Evolutionary conservation across 2,113 vertebrate species (phyloP), one percentile per base, ranked within the genome.

Genomic region (Motacilla alba): DNA sequence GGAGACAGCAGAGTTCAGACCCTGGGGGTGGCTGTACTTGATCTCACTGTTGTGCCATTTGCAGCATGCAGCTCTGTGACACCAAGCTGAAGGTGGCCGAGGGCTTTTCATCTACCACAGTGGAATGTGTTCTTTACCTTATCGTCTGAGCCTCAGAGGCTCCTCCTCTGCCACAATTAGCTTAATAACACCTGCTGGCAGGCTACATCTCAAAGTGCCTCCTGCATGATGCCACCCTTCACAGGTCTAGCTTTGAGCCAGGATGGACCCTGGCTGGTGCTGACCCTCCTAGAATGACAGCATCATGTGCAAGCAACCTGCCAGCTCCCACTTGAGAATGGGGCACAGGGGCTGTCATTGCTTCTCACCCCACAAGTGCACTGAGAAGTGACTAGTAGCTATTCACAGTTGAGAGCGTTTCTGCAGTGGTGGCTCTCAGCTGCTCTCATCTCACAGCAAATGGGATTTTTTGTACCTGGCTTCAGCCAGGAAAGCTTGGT

Each of bases 311-410:
- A 18, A 84, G n/a, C 33, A 31, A 6, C 28, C 18, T 74, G 49
- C 60, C 15, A 58, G 44, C 16, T 53, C 22, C 23, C 1, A 1
- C 0, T 33, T 49, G 46, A 49, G 28, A 70, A 6, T 1, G n/a
- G 33, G 37, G 37, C 31, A 26, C 4, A 18, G 31, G 28, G 20
- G 3, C 33, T 76, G 47, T 46, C 41, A 14, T 5, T 33, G 19
- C 24, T 68, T 83, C 23, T 76, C 12, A 43, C 50, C 46, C 70
- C 26, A 33, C n/a, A 62, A 55, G 33, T 5, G 1, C 28, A 17
- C 2, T 44, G 59, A 62, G 49, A 72, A 18, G 20, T 1, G 0
- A 2, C 35, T 9, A 7, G 30, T 1, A 0, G 28, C 26, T 27
- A 46, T 64, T 66, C 26, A 30, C 15, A 17, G 8, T 12, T 20